Conservation (phyloP, 2,797 vertebrate genomes). For the Phylloscopus collybita region DNA sequence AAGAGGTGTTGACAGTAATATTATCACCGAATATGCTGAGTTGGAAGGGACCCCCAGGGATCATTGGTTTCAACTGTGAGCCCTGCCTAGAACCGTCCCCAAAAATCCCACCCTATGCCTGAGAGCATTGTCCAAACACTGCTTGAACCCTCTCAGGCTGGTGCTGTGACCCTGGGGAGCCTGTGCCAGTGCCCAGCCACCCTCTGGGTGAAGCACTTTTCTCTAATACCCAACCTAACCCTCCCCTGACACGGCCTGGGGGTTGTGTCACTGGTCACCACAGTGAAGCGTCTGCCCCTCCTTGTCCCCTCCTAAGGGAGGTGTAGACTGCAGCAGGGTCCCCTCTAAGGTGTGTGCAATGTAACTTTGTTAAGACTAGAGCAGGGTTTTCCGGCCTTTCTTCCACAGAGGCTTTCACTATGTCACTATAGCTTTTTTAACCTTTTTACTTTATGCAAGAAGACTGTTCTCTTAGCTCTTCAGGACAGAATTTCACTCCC, state of each 20-base stretch:
- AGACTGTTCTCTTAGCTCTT: neutral
- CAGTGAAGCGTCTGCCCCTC: neutral
- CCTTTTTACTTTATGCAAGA: neutral
- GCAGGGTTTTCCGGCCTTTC: neutral
- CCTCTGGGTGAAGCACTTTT: neutral
- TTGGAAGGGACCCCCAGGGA: neutral
- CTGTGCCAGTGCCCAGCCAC: neutral
- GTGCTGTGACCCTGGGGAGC: neutral
- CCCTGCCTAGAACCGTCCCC: neutral
- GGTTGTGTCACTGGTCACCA: neutral
- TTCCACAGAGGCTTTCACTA: neutral
- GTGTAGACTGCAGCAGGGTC: neutral
- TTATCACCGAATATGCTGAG: neutral
- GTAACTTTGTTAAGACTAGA: neutral
- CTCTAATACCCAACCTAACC: neutral
- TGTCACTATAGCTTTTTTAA: neutral
- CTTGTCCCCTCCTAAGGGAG: neutral
- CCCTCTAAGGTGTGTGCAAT: neutral
- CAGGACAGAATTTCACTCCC: neutral
- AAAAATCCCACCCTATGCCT: neutral
- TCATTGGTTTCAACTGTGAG: fast-evolving
- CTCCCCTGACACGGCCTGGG: neutral
- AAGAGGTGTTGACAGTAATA: neutral
- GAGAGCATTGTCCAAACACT: neutral
- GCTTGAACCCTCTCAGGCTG: neutral